A percentile compares a stretch with the other conserved stretches of the same genome.
Evolutionary conservation across 2,888 invertebrate genomes (phyloP).

Genomic region (Megastigmus dorsalis): DNA sequence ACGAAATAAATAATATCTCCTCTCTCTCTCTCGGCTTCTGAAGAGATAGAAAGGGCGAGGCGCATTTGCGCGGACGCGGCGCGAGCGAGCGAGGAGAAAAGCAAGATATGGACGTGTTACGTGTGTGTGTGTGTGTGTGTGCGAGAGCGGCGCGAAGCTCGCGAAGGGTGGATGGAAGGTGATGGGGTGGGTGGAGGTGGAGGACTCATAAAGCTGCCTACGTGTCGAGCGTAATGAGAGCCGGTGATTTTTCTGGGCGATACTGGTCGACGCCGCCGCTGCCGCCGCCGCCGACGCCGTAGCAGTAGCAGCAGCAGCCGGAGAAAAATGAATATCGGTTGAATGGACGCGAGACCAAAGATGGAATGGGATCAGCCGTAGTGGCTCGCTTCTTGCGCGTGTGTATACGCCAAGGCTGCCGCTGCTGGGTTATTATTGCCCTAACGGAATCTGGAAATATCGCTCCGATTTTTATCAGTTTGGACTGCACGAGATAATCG

Average conservation of each 20-base stretch:
- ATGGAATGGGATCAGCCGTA: background rate
- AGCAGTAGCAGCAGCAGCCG: no score
- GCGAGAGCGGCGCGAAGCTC: background rate
- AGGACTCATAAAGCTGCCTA: slow-evolving; percentile 72
- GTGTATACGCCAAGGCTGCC: no score
- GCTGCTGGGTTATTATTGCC: background rate
- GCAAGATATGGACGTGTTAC: slow-evolving; percentile 51
- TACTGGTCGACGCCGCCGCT: no score
- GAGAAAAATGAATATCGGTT: slow-evolving; percentile 59
- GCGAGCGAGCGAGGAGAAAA: slow-evolving; percentile 7
- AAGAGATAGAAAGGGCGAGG: background rate
- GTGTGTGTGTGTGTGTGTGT: background rate
- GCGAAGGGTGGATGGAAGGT: slow-evolving; percentile 16
- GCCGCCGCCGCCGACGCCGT: no score
- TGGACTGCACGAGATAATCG: no score
- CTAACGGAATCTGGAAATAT: slow-evolving; percentile 35
- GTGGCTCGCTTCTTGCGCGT: background rate
- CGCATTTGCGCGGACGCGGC: background rate
- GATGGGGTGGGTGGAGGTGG: slow-evolving; percentile 23
- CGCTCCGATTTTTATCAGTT: slow-evolving; percentile 41
- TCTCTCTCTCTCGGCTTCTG: slow-evolving; percentile 29
- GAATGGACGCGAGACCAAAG: background rate
- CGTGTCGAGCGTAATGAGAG: slow-evolving; percentile 74
- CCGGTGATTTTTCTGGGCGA: slow-evolving; percentile 73
- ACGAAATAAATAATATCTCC: slow-evolving; percentile 75